phyloP scores from a whole-genome alignment of 2,888 invertebrate genomes.

The Caenorhabditis zanzibari region DNA sequence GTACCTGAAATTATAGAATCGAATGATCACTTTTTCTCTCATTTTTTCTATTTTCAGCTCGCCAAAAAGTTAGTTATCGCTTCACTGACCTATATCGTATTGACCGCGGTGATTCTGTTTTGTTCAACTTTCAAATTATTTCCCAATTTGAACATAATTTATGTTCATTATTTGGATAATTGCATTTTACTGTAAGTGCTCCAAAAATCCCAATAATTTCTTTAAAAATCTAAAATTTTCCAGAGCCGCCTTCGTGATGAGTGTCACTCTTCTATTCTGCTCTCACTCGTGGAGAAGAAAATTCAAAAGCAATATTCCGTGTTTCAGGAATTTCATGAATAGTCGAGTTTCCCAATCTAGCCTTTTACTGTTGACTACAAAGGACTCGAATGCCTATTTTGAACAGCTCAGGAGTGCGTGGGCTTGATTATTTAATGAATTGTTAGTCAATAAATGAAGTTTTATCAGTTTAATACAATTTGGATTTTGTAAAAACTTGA shows the following conservation, averaged over 20 bases:
- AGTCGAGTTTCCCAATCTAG: constrained; percentile 1
- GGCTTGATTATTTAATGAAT: background rate
- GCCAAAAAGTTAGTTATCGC: constrained; percentile 25
- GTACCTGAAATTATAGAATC: background rate
- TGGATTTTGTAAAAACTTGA: too few species aligned
- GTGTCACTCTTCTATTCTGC: constrained; percentile 26
- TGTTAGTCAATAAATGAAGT: background rate
- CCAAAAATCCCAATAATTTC: background rate
- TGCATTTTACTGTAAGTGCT: constrained; percentile 5
- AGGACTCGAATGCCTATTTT: constrained; percentile 14
- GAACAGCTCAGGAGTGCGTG: constrained; percentile 25
- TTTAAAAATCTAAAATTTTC: constrained; percentile 1
- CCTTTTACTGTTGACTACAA: background rate
- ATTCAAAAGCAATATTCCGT: constrained; percentile 10
- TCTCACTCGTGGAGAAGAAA: constrained; percentile 19
- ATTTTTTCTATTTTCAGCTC: constrained; percentile 27
- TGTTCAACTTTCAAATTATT: constrained; percentile 6
- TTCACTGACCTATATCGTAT: constrained; percentile 6
- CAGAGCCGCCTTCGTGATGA: constrained; percentile 40
- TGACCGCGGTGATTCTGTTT: constrained; percentile 9
- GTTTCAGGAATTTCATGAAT: background rate
- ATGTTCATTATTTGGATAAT: constrained; percentile 24
- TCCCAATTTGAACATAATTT: background rate
- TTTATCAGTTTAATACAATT: background rate
- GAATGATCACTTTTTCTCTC: background rate